Base-by-base conservation (phyloP, 2,888 invertebrate species). In the Lochmaea crataegi region DNA sequence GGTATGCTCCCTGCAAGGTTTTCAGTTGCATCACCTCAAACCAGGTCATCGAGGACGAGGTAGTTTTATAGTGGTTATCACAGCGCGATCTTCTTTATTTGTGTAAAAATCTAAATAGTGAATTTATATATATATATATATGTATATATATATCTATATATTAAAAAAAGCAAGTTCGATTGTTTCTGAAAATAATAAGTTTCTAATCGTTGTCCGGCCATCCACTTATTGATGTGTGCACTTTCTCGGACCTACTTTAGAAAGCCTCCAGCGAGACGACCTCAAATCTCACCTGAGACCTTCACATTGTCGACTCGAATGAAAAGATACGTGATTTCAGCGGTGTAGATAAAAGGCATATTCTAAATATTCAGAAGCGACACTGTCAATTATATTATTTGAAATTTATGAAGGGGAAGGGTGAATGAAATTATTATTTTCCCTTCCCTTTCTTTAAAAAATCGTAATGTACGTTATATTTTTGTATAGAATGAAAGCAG, bases 111-210 rank as follows among this genome's bases (percentile, higher is more conserved):
- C 0, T 2, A 26, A 26, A 26, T 26, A 26, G 5, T 38, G 32
- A 38, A 38, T 38, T 38, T 38, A 38, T 32, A 18, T 18, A 16
- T 45, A n/a, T n/a, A n/a, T n/a, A n/a, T n/a, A n/a, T n/a, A n/a
- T n/a, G n/a, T n/a, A n/a, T n/a, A n/a, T n/a, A n/a, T n/a, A n/a
- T n/a, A n/a, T n/a, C n/a, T n/a, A n/a, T 41, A 10, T 7, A 14
- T 60, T 16, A 68, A 57, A 66, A 65, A 70, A 72, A 38, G 3
- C 70, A 57, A 58, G 61, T 65, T 63, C 65, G 69, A 72, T 73
- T 75, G 73, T 76, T 75, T 97, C 92, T 93, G 82, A 72, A 84
- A 83, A 79, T 77, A 71, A 75, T 75, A 71, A 76, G 73, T 78
- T 78, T 78, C 78, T 78, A 78, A 75, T 76, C 73, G 72, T 26